Evolutionary conservation across 2,113 vertebrate species (phyloP).

Genomic region (Orycteropus afer): DNA sequence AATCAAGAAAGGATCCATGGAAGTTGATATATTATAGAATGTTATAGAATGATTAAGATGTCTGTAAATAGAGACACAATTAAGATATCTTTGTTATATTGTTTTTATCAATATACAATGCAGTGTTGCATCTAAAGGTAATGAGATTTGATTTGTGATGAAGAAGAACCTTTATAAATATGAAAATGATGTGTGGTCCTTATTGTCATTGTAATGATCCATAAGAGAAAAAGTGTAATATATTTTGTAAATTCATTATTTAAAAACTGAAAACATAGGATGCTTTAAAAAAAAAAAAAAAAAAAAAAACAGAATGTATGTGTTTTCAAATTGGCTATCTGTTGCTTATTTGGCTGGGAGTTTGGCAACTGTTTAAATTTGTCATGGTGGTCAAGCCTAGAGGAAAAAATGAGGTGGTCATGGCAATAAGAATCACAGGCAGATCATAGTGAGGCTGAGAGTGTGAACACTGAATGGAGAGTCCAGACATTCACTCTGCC

Average conservation of each 20-base stretch:
- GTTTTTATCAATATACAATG: not conserved
- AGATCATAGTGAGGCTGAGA: not conserved
- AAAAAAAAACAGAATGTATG: too few species aligned
- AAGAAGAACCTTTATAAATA: not conserved
- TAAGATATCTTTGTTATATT: not conserved
- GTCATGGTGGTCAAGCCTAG: slow-evolving; percentile 78
- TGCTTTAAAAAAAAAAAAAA: not conserved
- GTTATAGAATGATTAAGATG: not conserved
- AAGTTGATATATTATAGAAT: not conserved
- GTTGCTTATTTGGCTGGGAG: slow-evolving; percentile 80
- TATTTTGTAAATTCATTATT: slow-evolving; percentile 9
- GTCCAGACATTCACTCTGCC: not conserved
- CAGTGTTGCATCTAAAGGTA: not conserved
- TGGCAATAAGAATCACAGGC: slow-evolving; percentile 78
- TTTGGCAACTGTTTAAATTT: slow-evolving; percentile 75
- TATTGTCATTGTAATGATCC: not conserved
- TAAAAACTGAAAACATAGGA: not conserved
- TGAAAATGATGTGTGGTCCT: not conserved
- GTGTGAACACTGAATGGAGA: not conserved
- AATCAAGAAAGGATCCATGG: not conserved
- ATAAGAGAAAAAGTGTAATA: not conserved
- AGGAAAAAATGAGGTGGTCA: slow-evolving; percentile 79
- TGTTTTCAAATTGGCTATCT: slow-evolving; percentile 77
- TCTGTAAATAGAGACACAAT: not conserved
- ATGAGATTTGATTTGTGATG: not conserved